Percentiles rank a stretch among this genome's conserved stretches.
Evolutionary conservation across 2,888 invertebrate species (phyloP).

Genomic region (Uropetala carovei): DNA sequence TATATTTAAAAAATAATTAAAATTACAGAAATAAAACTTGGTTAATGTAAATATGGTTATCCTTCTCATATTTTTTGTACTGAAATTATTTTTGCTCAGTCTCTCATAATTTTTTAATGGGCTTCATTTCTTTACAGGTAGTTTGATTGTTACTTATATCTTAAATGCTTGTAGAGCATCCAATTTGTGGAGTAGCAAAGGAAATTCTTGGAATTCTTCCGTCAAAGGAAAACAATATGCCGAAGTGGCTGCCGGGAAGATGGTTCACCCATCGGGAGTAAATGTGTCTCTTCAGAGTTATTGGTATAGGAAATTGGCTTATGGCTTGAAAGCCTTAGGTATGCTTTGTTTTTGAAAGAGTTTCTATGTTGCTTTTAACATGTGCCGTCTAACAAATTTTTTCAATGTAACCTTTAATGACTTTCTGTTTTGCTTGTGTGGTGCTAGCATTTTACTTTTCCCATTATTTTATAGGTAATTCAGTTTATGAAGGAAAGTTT

Average conservation of each 20-base stretch:
- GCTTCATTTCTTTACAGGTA: conserved; percentile 2
- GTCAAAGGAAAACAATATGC: neutral
- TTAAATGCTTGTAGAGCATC: conserved; percentile 4
- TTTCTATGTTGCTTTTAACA: conserved; percentile 53
- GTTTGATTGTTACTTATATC: conserved; percentile 13
- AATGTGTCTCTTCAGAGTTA: neutral
- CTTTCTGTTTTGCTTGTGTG: conserved; percentile 42
- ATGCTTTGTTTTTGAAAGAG: neutral
- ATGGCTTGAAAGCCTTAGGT: neutral
- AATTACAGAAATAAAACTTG: too few species aligned
- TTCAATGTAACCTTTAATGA: conserved; percentile 25
- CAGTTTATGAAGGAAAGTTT: conserved; percentile 43
- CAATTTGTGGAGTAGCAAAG: neutral
- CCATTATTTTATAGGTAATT: conserved; percentile 52
- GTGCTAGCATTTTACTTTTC: conserved; percentile 51
- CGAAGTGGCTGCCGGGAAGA: neutral
- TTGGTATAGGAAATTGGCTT: neutral
- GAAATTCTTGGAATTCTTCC: neutral
- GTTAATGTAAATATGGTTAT: too few species aligned
- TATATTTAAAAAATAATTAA: too few species aligned
- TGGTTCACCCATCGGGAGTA: neutral
- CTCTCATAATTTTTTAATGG: too few species aligned
- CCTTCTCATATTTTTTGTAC: too few species aligned
- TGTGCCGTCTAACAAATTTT: conserved; percentile 12
- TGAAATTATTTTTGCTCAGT: too few species aligned